These are phyloP conservation scores for Celastrina argiolus DNA, from an alignment of 2,888 invertebrate genomes.

Conservation along the genomic window DNA sequence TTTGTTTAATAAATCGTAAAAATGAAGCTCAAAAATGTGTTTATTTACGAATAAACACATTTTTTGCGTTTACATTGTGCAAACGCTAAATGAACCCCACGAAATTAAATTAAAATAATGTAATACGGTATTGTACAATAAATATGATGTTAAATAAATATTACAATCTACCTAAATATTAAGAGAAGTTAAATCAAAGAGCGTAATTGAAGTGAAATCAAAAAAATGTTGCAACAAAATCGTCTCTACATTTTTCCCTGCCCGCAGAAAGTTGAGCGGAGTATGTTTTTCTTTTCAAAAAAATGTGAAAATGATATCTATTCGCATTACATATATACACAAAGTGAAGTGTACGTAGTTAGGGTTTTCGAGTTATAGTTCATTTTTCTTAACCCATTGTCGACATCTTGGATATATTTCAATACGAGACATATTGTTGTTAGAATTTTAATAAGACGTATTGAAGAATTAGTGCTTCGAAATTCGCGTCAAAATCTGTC, in stretches of 20 bases:
- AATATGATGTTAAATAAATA: too few species aligned
- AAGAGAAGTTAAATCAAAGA: background rate
- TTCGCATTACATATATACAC: slow-evolving; percentile 28
- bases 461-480: background rate
- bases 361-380: slow-evolving; percentile 25
- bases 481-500: background rate
- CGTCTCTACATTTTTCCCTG: slow-evolving; percentile 38
- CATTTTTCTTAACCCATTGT: slow-evolving; percentile 21
- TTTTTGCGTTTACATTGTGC: too few species aligned
- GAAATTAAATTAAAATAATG: too few species aligned
- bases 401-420: slow-evolving; percentile 19
- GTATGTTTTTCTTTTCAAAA: slow-evolving; percentile 52
- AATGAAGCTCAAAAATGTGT: too few species aligned
- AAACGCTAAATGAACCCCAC: too few species aligned
- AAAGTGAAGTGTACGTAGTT: slow-evolving; percentile 20
- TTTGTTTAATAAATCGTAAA: too few species aligned
- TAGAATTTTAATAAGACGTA: slow-evolving; percentile 18
- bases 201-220: background rate
- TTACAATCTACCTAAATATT: too few species aligned
- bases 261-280: slow-evolving; percentile 47
- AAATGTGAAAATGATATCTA: slow-evolving; percentile 43
- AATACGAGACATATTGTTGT: slow-evolving; percentile 15
- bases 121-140: too few species aligned
- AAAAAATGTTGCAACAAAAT: background rate
- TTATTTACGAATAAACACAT: too few species aligned